Base-by-base conservation (phyloP, 2,797 vertebrate genomes). In the Alosa sapidissima region DNA sequence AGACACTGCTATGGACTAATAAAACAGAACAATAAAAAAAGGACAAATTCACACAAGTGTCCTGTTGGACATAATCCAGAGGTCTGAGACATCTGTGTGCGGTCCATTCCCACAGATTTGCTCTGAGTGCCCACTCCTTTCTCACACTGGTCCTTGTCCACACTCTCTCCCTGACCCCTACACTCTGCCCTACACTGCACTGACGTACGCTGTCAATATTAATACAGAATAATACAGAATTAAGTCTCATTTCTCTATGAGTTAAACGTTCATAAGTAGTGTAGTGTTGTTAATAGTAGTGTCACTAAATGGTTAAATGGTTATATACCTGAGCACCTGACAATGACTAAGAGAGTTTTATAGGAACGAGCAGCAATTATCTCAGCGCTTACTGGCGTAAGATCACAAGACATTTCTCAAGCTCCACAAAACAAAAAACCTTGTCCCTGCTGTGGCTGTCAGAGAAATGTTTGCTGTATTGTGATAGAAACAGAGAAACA, bases 1-100 rank as follows among this genome's bases (percentile, higher is more conserved):
- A 36, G 41, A 19, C 72, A n/a, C 11, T 78, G 36, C 16, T 10
- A 8, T 21, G 41, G 41, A 47, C 68, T 41, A 41, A 41, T 0
- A 41, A 41, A 41, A 41, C 41, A 2, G 41, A 41, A 41, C 4
- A 41, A 41, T 41, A 41, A 41, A 41, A 41, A 41, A 41, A 41
- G 19, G 41, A 7, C 72, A 47, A 19, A 47, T 47, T 21, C 14
- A 86, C 58, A 81, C 55, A 81, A 81, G 54, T 65, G 83, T 88
- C 11, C 62, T 88, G 85, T 85, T 90, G 89, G 88, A 88, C 86
- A 89, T 86, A 51, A 87, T 45, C 82, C 89, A 88, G 88, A 89
- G 81, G 83, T 72, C 78, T 72, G 72, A 85, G 86, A 86, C 88
- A 89, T 88, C 83, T 90, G 87, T 6, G 36, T 47, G 33, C 36